Conservation (phyloP, 1,140 invertebrate genomes). For the Euwallacea similis region DNA sequence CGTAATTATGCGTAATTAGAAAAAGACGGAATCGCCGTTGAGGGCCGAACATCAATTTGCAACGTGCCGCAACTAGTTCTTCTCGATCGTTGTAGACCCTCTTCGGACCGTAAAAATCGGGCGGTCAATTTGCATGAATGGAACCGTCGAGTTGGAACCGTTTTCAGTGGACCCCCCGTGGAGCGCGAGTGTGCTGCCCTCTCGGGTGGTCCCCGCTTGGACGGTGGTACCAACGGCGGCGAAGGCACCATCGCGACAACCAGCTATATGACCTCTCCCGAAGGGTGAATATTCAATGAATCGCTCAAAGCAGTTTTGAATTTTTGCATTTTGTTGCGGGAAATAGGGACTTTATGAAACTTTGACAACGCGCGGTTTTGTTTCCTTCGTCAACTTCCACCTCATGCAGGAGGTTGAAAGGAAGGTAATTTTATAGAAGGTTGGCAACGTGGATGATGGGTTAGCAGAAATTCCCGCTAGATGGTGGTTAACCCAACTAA, state of each 20-base stretch:
- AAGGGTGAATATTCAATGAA: no score
- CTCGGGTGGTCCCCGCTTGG: slow-evolving; percentile 25
- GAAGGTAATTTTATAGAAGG: no score
- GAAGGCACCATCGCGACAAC: slow-evolving; percentile 19
- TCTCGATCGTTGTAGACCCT: background rate
- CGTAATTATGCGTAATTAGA: no score
- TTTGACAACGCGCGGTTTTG: no score
- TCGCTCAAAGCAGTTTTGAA: no score
- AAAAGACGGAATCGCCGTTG: background rate
- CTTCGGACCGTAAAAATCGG: slow-evolving; percentile 7
- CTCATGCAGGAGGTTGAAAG: no score
- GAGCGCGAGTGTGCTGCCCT: slow-evolving; percentile 34
- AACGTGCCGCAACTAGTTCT: background rate
- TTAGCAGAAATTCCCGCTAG: no score
- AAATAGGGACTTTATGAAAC: no score
- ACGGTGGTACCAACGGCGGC: slow-evolving; percentile 16
- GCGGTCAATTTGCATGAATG: slow-evolving; percentile 36
- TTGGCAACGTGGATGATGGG: no score
- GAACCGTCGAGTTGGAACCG: slow-evolving; percentile 35
- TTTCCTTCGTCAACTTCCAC: no score
- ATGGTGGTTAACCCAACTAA: no score
- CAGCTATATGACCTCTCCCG: background rate
- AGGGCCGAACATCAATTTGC: background rate
- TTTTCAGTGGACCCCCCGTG: slow-evolving; percentile 24
- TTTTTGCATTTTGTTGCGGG: no score